Conservation (phyloP, 1,140 invertebrate species). For the Ips nitidus region DNA sequence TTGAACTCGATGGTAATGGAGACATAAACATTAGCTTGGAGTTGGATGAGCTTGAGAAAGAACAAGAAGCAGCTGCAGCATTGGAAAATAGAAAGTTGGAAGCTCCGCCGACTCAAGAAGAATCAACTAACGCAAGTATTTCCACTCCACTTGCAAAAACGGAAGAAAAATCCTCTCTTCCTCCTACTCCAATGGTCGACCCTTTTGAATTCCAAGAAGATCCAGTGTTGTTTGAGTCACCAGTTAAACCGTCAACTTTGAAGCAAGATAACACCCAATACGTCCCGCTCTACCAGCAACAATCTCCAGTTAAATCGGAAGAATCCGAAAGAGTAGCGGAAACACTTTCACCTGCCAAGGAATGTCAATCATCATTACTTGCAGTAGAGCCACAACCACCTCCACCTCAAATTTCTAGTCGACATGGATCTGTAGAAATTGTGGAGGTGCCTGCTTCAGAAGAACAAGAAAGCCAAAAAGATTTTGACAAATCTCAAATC, state of each 20-base stretch:
- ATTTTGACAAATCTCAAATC: slow-evolving; percentile 48
- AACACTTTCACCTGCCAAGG: neutral
- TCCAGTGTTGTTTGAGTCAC: slow-evolving; percentile 44
- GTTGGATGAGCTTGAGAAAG: slow-evolving; percentile 47
- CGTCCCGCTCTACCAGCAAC: slow-evolving; percentile 34
- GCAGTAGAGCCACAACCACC: neutral
- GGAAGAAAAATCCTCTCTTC: slow-evolving; percentile 3
- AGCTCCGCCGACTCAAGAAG: neutral
- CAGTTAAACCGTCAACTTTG: slow-evolving; percentile 34
- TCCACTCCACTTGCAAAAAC: neutral
- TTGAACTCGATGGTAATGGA: slow-evolving; percentile 48
- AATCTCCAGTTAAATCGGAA: slow-evolving; percentile 25
- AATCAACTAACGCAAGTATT: neutral
- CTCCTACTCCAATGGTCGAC: slow-evolving; percentile 51
- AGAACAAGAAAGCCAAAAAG: slow-evolving; percentile 49
- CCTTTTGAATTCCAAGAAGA: slow-evolving; percentile 53
- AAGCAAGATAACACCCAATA: slow-evolving; percentile 36
- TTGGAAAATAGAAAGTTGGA: neutral
- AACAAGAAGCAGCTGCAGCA: slow-evolving; percentile 20
- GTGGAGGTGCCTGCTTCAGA: slow-evolving; percentile 45
- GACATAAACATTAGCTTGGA: slow-evolving; percentile 50
- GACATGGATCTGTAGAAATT: slow-evolving; percentile 41
- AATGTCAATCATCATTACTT: neutral
- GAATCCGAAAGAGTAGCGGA: neutral
- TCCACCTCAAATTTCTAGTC: neutral